These are phyloP conservation scores for Zaprionus camerounensis DNA, from an alignment of 1,140 invertebrate genomes.

Conservation along the genomic window DNA sequence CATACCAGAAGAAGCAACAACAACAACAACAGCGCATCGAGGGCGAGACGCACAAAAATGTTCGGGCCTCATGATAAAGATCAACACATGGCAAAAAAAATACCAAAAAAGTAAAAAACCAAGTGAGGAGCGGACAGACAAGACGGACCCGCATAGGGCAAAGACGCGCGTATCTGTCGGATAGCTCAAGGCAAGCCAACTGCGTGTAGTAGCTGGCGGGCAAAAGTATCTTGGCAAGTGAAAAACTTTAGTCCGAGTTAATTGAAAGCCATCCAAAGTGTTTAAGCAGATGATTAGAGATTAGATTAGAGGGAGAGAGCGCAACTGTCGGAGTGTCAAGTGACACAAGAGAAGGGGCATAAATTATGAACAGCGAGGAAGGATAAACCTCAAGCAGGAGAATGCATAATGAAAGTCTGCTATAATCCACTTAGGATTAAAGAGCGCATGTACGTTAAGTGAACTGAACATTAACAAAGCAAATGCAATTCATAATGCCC, in stretches of 20 bases:
- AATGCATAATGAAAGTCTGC: neutral
- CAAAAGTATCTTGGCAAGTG: slow-evolving; percentile 21
- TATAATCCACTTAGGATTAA: no score
- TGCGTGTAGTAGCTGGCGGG: slow-evolving; percentile 1
- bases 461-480: neutral
- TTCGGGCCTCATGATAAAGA: slow-evolving; percentile 63
- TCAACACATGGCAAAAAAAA: slow-evolving; percentile 69
- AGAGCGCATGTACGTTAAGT: neutral
- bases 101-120: slow-evolving; percentile 8
- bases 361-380: neutral
- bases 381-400: no score
- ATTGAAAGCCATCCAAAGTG: slow-evolving; percentile 40
- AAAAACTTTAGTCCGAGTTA: slow-evolving; percentile 38
- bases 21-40: slow-evolving; percentile 27
- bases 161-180: slow-evolving; percentile 15
- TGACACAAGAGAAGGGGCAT: neutral
- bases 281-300: neutral
- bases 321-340: neutral
- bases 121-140: neutral
- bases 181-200: slow-evolving; percentile 36
- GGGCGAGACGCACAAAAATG: slow-evolving; percentile 60
- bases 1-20: slow-evolving; percentile 54
- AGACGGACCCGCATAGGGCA: slow-evolving; percentile 31
- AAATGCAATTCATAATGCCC: neutral
- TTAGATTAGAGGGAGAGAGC: slow-evolving; percentile 17